Percentiles rank a stretch among this genome's conserved stretches.
phyloP scores from a whole-genome alignment of 2,113 vertebrate species.

The Chaenogobius annularis region DNA sequence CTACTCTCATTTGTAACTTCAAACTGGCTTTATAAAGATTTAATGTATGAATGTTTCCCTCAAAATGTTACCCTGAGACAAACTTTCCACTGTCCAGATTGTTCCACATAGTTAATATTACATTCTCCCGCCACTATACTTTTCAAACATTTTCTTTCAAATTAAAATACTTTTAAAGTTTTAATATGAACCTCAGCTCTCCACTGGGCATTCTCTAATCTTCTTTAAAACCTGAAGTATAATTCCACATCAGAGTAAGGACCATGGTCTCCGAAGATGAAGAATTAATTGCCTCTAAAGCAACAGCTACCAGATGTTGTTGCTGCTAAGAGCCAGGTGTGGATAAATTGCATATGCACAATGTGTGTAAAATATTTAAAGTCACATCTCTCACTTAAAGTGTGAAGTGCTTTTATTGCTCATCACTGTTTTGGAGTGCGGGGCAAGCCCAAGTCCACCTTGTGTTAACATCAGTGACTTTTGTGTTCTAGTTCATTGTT shows the following conservation, averaged over 20 bases:
- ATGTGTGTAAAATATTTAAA: constrained; percentile 83
- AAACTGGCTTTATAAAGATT: neutral
- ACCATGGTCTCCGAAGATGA: constrained; percentile 56
- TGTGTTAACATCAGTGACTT: constrained; percentile 13
- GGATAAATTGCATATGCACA: constrained; percentile 75
- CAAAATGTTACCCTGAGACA: neutral
- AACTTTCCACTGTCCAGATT: neutral
- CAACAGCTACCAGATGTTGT: constrained; percentile 78
- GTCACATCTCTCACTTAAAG: constrained; percentile 79
- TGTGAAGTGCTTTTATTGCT: constrained; percentile 79
- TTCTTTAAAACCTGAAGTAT: constrained; percentile 26
- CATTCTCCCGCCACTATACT: neutral
- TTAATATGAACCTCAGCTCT: neutral
- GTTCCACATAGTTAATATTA: neutral
- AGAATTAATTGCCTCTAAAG: constrained; percentile 78
- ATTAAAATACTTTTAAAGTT: neutral
- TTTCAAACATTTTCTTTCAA: neutral
- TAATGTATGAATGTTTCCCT: neutral
- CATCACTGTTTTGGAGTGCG: constrained; percentile 69
- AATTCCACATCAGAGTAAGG: constrained; percentile 53
- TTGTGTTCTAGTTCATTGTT: constrained; percentile 38
- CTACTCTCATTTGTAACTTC: neutral
- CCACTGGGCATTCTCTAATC: neutral
- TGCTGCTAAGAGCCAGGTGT: constrained; percentile 77
- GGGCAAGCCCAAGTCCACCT: constrained; percentile 15